Conservation (phyloP, 2,797 vertebrate genomes). For the Fratercula arctica region DNA sequence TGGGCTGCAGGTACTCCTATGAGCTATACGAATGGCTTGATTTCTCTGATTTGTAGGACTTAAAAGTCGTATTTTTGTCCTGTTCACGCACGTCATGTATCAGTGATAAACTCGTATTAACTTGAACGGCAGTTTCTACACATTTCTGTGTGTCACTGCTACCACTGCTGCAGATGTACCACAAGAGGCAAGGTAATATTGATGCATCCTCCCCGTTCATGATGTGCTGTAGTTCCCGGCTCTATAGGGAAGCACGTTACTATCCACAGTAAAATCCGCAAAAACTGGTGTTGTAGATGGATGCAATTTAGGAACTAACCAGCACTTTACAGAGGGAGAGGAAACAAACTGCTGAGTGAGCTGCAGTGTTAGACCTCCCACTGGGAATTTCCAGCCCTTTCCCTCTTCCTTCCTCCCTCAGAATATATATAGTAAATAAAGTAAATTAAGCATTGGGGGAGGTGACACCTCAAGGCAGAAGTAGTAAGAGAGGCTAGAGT, state of each 20-base stretch:
- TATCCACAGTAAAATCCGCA: background rate
- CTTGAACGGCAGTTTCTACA: background rate
- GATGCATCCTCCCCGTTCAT: background rate
- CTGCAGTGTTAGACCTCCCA: background rate
- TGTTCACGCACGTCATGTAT: background rate
- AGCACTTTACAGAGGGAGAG: background rate
- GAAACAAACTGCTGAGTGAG: background rate
- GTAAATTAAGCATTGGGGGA: background rate
- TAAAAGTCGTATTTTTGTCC: background rate
- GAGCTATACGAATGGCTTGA: background rate
- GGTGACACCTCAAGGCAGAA: constrained; percentile 5
- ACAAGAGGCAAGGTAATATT: background rate
- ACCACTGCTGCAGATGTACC: background rate
- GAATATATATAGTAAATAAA: background rate
- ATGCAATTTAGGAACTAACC: background rate
- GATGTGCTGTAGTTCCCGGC: background rate
- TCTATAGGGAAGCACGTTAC: background rate
- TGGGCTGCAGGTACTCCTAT: background rate
- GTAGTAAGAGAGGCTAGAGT: background rate
- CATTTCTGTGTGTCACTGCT: background rate
- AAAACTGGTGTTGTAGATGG: background rate
- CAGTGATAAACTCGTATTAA: background rate
- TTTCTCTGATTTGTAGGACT: background rate
- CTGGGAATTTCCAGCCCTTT: constrained; percentile 52
- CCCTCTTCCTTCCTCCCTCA: constrained; percentile 50